Evolutionary conservation across 2,888 invertebrate genomes (phyloP), one percentile per base, ranked within the genome.

Genomic region (Athalia rosae): DNA sequence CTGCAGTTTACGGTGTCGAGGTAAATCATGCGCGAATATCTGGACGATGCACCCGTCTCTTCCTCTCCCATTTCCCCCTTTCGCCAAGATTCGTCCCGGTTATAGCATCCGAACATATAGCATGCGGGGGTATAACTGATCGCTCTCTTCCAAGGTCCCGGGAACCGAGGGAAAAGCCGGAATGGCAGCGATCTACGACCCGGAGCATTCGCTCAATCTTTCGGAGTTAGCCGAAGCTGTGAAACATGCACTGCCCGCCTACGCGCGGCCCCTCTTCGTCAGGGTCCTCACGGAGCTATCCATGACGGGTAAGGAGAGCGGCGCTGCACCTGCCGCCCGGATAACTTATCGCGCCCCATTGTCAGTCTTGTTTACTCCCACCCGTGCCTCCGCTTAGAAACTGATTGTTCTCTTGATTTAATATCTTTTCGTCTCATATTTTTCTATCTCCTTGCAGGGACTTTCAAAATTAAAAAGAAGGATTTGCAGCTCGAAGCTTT

Each of bases 391-490:
- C 41, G 4, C 41, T 4, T 4, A 3, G 9, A 9, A 4, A 15
- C 41, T 67, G 4, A 50, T 13, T 2, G 6, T n/a, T 7, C 7
- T 1, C 15, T 47, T 4, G 0, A 8, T 47, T n/a, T 64, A 13
- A 11, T 47, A 58, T 9, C n/a, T 13, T 45, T 66, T 45, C n/a
- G 11, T n/a, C n/a, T 7, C 3, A 4, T 53, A 9, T 53, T 11
- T 50, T 11, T 50, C 45, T 79, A 71, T 64, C 11, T 77, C 79
- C 89, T 90, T 86, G 89, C 93, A 92, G 96, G 95, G 66, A 99
- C 99, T 0, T 99, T 96, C 90, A 99, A 99, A 91, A 89, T 99
- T 83, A 96, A 97, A 90, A 99, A 99, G 89, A 92, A 94, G 4
- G 95, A 96, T 83, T 93, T 98, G 80, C 95, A 96, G 87, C 92